Percentiles rank a stretch among this genome's conserved stretches.
phyloP scores from a whole-genome alignment of 2,797 vertebrate species.

The Capromys pilorides region DNA sequence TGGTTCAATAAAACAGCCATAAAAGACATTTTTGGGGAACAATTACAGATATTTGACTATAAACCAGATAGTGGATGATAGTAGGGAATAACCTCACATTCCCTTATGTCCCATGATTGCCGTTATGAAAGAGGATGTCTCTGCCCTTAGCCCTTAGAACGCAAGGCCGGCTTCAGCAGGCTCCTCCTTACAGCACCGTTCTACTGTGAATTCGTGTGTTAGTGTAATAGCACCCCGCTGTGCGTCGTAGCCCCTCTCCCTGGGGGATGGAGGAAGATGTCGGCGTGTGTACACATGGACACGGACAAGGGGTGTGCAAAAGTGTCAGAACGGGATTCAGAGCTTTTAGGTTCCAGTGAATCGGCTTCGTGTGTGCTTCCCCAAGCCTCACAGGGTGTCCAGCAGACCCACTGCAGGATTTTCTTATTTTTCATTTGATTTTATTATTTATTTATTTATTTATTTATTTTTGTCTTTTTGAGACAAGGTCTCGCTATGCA shows the following conservation, averaged over 20 bases:
- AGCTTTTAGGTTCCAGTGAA: background rate
- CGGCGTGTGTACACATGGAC: background rate
- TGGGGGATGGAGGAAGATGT: background rate
- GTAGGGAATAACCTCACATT: background rate
- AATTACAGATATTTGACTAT: background rate
- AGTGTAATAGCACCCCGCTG: background rate
- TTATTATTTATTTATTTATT: too few species aligned
- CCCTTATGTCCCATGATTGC: background rate
- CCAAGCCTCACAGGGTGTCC: background rate
- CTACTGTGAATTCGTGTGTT: background rate
- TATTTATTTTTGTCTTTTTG: too few species aligned
- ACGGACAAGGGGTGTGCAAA: background rate
- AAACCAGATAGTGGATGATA: background rate
- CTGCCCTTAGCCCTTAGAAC: background rate
- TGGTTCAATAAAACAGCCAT: background rate
- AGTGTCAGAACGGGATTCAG: background rate
- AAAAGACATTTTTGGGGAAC: background rate
- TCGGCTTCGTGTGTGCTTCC: background rate
- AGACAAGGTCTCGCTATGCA: too few species aligned
- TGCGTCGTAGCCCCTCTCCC: background rate
- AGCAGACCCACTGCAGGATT: background rate
- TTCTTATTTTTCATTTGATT: too few species aligned
- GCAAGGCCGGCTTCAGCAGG: background rate
- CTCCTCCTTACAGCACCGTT: background rate
- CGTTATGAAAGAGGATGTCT: background rate